phyloP scores from a whole-genome alignment of 2,888 invertebrate species.

The Shargacucullia verbasci region DNA sequence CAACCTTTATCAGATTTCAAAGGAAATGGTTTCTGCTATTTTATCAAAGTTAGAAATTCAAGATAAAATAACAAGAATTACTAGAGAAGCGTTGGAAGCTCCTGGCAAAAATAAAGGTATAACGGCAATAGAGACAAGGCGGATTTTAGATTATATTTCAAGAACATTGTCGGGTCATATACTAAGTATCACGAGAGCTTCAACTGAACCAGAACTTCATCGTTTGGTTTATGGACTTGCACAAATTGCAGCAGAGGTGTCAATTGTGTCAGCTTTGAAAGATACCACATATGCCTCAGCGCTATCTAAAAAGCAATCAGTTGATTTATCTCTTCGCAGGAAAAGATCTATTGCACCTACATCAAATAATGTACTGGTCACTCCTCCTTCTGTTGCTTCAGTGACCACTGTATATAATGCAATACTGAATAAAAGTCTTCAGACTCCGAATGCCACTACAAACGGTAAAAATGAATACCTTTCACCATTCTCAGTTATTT shows the following conservation, averaged over 20 bases:
- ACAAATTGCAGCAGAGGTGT: constrained; percentile 85
- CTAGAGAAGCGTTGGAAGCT: constrained; percentile 82
- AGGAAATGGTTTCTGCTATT: constrained; percentile 82
- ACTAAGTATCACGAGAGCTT: constrained; percentile 78
- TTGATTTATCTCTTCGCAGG: constrained; percentile 79
- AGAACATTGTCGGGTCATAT: constrained; percentile 83
- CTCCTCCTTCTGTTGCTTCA: constrained; percentile 50
- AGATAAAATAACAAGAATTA: constrained; percentile 85
- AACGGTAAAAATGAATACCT: constrained; percentile 18
- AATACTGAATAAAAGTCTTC: constrained; percentile 72
- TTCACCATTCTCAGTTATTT: constrained; percentile 75
- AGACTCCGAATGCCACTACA: constrained; percentile 22
- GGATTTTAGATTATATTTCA: constrained; percentile 84
- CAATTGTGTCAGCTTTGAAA: constrained; percentile 83
- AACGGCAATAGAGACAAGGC: constrained; percentile 83
- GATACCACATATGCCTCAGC: constrained; percentile 82
- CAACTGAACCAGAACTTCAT: constrained; percentile 85
- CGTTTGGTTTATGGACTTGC: constrained; percentile 83
- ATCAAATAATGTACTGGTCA: constrained; percentile 39
- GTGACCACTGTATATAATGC: constrained; percentile 64
- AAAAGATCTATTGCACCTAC: constrained; percentile 70
- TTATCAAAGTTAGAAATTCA: constrained; percentile 82
- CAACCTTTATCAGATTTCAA: constrained; percentile 80
- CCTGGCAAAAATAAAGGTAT: constrained; percentile 83
- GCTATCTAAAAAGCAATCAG: constrained; percentile 82